A percentile compares a stretch with the other conserved stretches of the same genome.
phyloP scores from a whole-genome alignment of 2,888 invertebrate genomes.

The Troilus luridus region DNA sequence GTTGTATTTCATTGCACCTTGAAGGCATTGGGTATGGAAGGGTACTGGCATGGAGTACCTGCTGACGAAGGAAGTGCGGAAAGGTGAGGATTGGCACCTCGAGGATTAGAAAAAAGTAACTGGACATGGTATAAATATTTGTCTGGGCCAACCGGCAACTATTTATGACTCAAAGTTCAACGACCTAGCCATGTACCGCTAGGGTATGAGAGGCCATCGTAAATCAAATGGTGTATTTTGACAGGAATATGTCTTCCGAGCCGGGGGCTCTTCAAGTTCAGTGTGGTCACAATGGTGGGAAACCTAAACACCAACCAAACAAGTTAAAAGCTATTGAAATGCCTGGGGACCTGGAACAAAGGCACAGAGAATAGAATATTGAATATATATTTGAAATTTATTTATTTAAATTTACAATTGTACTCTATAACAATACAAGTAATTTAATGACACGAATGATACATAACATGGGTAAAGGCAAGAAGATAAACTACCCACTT shows the following conservation, averaged over 20 bases:
- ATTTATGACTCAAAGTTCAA: background rate
- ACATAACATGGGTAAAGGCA: no score
- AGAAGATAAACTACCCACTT: no score
- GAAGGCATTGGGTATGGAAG: background rate
- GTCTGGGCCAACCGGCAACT: background rate
- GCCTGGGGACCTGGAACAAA: no score
- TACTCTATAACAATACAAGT: no score
- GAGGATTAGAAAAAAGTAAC: background rate
- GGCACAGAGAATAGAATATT: no score
- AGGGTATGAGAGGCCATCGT: background rate
- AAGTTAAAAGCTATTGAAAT: background rate
- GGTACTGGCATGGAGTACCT: background rate
- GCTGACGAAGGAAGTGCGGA: background rate
- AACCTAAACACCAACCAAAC: no score
- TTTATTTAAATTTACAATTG: no score
- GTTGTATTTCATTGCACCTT: background rate
- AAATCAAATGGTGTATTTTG: background rate
- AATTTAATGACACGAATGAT: no score
- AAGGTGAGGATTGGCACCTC: background rate
- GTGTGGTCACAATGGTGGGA: no score
- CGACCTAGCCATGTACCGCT: background rate
- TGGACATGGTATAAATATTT: background rate
- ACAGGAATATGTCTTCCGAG: background rate
- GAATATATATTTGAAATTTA: no score
- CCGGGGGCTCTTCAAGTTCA: no score